Percentiles rank a stretch among this genome's conserved stretches.
These are phyloP conservation scores for Griposia aprilina DNA, from an alignment of 2,888 invertebrate species.

Conservation along the genomic window DNA sequence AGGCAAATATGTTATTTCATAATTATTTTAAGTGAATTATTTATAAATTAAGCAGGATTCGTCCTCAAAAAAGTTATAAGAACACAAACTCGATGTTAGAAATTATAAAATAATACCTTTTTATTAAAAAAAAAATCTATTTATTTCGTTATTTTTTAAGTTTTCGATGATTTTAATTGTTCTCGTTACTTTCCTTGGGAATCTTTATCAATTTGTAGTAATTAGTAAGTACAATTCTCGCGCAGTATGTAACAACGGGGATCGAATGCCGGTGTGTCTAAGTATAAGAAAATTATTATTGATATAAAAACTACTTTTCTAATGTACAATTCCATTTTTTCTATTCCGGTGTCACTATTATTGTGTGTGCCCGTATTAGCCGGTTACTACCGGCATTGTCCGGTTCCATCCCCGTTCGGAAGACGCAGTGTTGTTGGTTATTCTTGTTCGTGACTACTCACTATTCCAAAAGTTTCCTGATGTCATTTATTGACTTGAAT, in stretches of 20 bases:
- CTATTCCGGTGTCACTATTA: slow-evolving; percentile 77
- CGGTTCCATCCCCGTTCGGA: slow-evolving; percentile 76
- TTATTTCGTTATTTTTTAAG: slow-evolving; percentile 90
- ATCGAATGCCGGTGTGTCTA: slow-evolving; percentile 68
- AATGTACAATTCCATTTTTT: slow-evolving; percentile 86
- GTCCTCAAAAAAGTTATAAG: slow-evolving; percentile 71
- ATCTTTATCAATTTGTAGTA: slow-evolving; percentile 87
- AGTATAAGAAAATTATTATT: slow-evolving; percentile 59
- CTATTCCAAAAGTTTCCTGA: slow-evolving; percentile 87
- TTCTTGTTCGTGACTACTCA: slow-evolving; percentile 80
- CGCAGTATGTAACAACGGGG: slow-evolving; percentile 77
- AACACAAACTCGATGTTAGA: slow-evolving; percentile 72
- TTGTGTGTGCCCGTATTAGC: slow-evolving; percentile 55
- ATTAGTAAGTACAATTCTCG: slow-evolving; percentile 82
- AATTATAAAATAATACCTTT: slow-evolving; percentile 74
- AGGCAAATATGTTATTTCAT: slow-evolving; percentile 52
- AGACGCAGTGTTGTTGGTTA: slow-evolving; percentile 77
- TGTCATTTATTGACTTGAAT: slow-evolving; percentile 87
- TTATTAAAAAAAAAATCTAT: slow-evolving; percentile 81
- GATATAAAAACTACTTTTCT: slow-evolving; percentile 78
- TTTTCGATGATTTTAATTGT: slow-evolving; percentile 89
- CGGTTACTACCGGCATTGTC: slow-evolving; percentile 49
- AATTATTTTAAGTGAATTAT: slow-evolving; percentile 39
- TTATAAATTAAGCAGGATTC: slow-evolving; percentile 48
- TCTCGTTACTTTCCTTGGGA: slow-evolving; percentile 90